Percentiles rank a stretch among this genome's conserved stretches.
Conservation (phyloP, 2,888 invertebrate species). For the Physocephala rufipes region DNA sequence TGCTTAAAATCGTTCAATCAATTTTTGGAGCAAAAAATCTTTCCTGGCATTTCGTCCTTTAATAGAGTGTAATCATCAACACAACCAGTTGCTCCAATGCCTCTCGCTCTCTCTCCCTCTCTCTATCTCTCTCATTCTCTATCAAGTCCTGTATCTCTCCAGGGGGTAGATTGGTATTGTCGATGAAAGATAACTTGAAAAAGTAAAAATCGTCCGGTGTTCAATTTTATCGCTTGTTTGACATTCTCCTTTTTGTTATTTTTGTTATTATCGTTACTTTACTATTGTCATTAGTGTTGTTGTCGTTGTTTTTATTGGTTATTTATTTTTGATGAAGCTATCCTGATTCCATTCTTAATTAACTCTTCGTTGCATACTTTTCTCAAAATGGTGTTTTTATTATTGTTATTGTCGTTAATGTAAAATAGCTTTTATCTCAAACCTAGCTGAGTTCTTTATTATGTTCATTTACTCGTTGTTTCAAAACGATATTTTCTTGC, state of each 20-base stretch:
- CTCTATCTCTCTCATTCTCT: background rate
- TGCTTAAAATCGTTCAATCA: background rate
- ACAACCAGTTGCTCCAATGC: constrained; percentile 19
- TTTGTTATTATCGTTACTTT: constrained; percentile 14
- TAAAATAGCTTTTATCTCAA: background rate
- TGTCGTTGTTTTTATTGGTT: constrained; percentile 13
- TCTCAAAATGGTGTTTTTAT: too few species aligned
- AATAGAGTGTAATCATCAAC: background rate
- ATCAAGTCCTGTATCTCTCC: constrained; percentile 9
- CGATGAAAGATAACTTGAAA: background rate
- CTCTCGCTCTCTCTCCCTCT: background rate
- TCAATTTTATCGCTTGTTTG: background rate
- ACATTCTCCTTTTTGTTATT: too few species aligned
- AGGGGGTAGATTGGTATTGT: background rate
- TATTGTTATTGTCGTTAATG: background rate
- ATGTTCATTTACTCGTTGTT: too few species aligned
- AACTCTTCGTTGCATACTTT: constrained; percentile 27
- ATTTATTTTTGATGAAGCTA: constrained; percentile 25
- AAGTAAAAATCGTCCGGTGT: background rate
- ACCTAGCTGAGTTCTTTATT: too few species aligned
- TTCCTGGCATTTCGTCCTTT: background rate
- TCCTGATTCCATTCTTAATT: constrained; percentile 27
- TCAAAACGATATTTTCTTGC: too few species aligned
- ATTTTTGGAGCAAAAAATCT: background rate
- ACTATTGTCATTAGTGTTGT: background rate